These are phyloP conservation scores for Parotocinclus haroldoi DNA, from an alignment of 2,797 vertebrate genomes.

Conservation along the genomic window DNA sequence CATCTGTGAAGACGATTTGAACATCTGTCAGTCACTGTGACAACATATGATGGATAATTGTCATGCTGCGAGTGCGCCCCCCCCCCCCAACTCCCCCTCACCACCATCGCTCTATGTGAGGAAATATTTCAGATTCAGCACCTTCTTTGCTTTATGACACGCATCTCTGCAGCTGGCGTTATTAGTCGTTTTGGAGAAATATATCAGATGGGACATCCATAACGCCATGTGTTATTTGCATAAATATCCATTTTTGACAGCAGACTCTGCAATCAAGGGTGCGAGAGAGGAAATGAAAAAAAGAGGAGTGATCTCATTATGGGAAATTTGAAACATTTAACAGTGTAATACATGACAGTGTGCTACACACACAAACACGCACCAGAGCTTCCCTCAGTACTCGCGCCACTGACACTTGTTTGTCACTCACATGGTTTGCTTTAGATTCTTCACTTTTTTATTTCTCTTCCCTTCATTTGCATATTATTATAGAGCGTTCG, in stretches of 20 bases:
- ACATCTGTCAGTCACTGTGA: constrained; percentile 56
- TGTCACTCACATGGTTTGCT: constrained; percentile 13
- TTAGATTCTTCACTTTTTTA: neutral
- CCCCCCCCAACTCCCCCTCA: constrained; percentile 24
- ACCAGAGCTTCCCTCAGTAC: neutral
- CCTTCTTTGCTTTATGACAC: constrained; percentile 17
- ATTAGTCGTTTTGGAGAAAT: constrained; percentile 12
- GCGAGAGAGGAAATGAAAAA: neutral
- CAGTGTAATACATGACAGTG: constrained; percentile 16
- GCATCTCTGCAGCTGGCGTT: constrained; percentile 24
- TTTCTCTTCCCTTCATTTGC: neutral
- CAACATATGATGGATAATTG: constrained; percentile 49
- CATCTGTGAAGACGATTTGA: constrained; percentile 52
- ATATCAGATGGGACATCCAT: constrained; percentile 39
- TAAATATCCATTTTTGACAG: constrained; percentile 29
- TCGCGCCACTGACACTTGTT: constrained; percentile 5
- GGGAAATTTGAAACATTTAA: constrained; percentile 23
- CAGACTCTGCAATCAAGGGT: constrained; percentile 26
- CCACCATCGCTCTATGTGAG: constrained; percentile 3
- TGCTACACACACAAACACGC: neutral
- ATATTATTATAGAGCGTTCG: constrained; percentile 27
- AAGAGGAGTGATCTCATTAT: constrained; percentile 7
- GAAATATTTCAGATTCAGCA: constrained; percentile 28
- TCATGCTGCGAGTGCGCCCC: constrained; percentile 12
- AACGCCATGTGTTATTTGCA: constrained; percentile 29